Evolutionary conservation across 2,113 vertebrate species (phyloP).

Genomic region (Aythya baeri): DNA sequence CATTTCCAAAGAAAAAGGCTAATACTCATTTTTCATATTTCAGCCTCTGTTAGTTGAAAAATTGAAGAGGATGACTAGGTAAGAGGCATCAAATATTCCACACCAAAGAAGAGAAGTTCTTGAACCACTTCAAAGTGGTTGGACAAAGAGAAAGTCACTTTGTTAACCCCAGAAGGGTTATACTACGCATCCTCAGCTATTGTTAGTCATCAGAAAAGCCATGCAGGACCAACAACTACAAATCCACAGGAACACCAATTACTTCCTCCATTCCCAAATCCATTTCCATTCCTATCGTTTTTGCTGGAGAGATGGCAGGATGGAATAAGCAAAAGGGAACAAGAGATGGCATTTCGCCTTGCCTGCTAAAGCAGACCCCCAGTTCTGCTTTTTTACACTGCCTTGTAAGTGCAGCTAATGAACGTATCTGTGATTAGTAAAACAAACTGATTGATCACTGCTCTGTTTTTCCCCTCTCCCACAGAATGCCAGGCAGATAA

Average conservation of each 20-base stretch:
- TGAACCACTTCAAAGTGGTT: neutral
- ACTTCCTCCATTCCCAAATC: conserved; percentile 67
- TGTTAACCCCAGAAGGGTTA: neutral
- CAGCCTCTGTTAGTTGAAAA: neutral
- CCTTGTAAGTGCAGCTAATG: neutral
- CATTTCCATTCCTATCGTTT: conserved; percentile 50
- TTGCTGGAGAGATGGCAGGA: neutral
- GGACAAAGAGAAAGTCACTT: neutral
- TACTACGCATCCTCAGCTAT: neutral
- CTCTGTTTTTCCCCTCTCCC: neutral
- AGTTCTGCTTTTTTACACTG: neutral
- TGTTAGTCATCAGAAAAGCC: conserved; percentile 2
- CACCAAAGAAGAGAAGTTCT: neutral
- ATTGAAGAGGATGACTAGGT: neutral
- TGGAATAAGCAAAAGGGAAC: neutral
- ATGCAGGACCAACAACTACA: neutral
- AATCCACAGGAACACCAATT: conserved; percentile 42
- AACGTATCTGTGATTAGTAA: neutral
- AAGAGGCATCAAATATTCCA: neutral
- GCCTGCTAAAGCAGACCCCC: neutral
- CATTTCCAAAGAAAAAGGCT: neutral
- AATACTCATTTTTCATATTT: neutral
- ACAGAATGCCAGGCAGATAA: neutral
- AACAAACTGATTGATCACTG: neutral
- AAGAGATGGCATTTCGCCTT: neutral